These are phyloP conservation scores for Mobula birostris DNA, from an alignment of 2,113 vertebrate species.

Conservation along the genomic window DNA sequence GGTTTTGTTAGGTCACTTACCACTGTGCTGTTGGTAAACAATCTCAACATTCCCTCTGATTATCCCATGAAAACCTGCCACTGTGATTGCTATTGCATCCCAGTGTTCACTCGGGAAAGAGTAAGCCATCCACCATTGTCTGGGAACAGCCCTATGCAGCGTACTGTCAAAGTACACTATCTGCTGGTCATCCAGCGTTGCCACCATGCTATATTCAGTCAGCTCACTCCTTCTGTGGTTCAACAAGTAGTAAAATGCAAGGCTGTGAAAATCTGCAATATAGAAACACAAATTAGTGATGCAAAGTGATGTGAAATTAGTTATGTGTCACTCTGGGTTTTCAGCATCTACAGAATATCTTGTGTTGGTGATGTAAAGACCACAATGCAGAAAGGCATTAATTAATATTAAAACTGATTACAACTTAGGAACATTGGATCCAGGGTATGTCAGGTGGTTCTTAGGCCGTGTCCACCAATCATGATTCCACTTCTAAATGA, in stretches of 20 bases:
- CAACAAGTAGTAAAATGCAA: conserved; percentile 1
- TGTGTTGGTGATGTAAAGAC: too few species aligned
- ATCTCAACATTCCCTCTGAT: not conserved
- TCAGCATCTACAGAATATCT: too few species aligned
- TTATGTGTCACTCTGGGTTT: too few species aligned
- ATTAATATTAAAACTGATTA: not conserved
- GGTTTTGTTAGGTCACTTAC: not conserved
- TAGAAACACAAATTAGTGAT: too few species aligned
- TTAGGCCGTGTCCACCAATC: not conserved
- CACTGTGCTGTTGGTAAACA: not conserved
- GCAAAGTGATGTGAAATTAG: too few species aligned
- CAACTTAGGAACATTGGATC: not conserved
- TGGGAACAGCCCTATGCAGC: not conserved
- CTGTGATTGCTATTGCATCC: not conserved
- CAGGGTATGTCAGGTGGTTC: not conserved
- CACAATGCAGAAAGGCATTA: not conserved
- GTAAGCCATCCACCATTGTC: not conserved
- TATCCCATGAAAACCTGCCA: not conserved
- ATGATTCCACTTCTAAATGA: not conserved
- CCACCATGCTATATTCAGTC: not conserved
- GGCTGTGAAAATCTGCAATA: not conserved
- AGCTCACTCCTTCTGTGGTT: not conserved
- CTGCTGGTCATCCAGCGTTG: not conserved
- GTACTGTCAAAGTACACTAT: not conserved
- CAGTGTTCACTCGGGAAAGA: conserved; percentile 5